Evolutionary conservation across 2,888 invertebrate species (phyloP), one percentile per base, ranked within the genome.

Genomic region (Panorpa germanica): DNA sequence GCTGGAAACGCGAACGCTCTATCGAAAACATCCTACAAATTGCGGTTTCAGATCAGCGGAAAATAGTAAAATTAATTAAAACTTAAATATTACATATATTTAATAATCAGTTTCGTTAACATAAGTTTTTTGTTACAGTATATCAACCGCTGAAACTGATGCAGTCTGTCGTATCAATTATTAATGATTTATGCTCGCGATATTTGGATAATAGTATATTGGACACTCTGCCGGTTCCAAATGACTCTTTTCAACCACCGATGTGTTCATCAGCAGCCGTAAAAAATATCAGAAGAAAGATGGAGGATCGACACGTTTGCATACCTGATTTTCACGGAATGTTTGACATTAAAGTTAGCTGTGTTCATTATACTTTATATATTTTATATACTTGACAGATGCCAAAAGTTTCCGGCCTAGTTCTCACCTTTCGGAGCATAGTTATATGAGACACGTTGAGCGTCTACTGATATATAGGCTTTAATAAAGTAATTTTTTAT

Each of bases 261-360:
- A 45, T 56, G 27, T 57, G 66, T 21, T 73, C 73, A 37, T 65
- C 69, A 18, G 70, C 65, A 43, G 77, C 81, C 30, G 66, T 74
- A 16, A 83, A 76, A 55, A 91, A 93, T 55, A 65, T 65, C 19
- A 65, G 90, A 31, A 63, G 90, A 34, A 73, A 67, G 47, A 91
- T 93, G 91, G 93, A 95, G 55, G 93, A 95, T 52, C 62, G 85
- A 27, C 80, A 85, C 47, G 70, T 83, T 4, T 69, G 82, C 43
- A 63, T 90, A 35, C 76, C 81, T 28, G 80, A 86, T 48, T 64
- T 86, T 43, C 78, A 85, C 50, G 65, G 70, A 12, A 63, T 85
- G 40, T 86, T 83, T 54, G 72, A 70, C 43, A 60, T 82, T 41
- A 65, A 76, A 65, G 82, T 80, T 47, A 46, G n/a, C n/a, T n/a